These are phyloP conservation scores for Myripristis murdjan DNA, from an alignment of 2,797 vertebrate species.

Conservation along the genomic window DNA sequence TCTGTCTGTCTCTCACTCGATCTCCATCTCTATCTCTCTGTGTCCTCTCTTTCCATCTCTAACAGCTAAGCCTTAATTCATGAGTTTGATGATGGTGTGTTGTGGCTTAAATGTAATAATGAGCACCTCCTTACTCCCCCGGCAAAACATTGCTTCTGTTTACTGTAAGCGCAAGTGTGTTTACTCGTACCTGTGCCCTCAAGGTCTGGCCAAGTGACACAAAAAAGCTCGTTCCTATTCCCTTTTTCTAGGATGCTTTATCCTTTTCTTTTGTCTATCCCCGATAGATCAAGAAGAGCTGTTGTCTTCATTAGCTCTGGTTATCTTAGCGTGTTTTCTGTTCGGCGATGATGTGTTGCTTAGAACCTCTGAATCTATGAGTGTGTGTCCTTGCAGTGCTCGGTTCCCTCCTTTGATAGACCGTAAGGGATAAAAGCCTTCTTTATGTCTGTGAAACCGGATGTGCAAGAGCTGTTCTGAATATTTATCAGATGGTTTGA, in stretches of 20 bases:
- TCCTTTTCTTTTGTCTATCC: constrained; percentile 1
- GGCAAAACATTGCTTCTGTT: constrained; percentile 61
- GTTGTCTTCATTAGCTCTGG: constrained; percentile 30
- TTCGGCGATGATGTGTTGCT: constrained; percentile 40
- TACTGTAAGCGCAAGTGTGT: constrained; percentile 71
- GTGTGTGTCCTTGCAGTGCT: constrained; percentile 72
- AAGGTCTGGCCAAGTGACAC: constrained; percentile 32
- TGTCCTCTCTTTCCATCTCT: constrained; percentile 24
- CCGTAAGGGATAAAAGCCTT: constrained; percentile 78
- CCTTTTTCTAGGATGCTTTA: not conserved
- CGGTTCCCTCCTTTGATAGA: constrained; percentile 77
- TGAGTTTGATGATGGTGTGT: constrained; percentile 29
- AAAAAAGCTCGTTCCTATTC: constrained; percentile 4
- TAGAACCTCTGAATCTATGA: constrained; percentile 53
- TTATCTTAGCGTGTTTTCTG: constrained; percentile 57
- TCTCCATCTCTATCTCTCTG: constrained; percentile 8
- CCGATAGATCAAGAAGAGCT: constrained; percentile 14
- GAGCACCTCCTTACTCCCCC: constrained; percentile 43
- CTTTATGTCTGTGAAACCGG: constrained; percentile 85
- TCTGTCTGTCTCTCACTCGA: no score
- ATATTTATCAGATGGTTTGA: constrained; percentile 83
- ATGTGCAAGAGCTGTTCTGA: constrained; percentile 82
- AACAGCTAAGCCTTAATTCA: constrained; percentile 30
- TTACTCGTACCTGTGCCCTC: constrained; percentile 55
- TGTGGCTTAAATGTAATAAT: constrained; percentile 37